Evolutionary conservation across 1,140 invertebrate genomes (phyloP), one percentile per base, ranked within the genome.

Genomic region (Rhyzopertha dominica): DNA sequence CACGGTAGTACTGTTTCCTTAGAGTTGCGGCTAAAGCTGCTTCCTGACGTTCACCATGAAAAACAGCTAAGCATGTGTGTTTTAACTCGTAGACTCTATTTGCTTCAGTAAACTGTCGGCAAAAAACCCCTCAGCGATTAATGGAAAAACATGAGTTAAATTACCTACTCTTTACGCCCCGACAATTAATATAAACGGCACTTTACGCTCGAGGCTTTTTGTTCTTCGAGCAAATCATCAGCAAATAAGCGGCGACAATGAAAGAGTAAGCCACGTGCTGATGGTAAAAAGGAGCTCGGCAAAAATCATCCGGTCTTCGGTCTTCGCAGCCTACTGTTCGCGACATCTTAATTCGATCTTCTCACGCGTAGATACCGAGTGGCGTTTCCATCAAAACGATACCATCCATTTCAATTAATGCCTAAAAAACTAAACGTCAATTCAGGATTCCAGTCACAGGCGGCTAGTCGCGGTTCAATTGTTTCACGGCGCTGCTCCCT

Each of bases 361-460:
- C 54, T 54, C 54, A 54, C 52, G 48, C 44, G 48, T 20, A 31
- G 34, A 26, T 26, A 8, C 25, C n/a, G 8, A 32, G 7, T 14
- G 24, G 38, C 45, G 51, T 55, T 55, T 61, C 51, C 56, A 61
- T 61, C 54, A 61, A 58, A 58, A 61, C 48, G 58, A 58, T 59
- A 58, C 52, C 52, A 57, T 59, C 53, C 59, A 57, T 62, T 60
- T 61, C 58, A 59, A 62, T 62, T 62, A 60, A 60, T 57, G 56
- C 58, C 60, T 60, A 61, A 62, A 63, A 63, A 61, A 58, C 51
- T 52, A 47, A 58, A 63, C 58, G 58, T 63, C 61, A 62, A 63
- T 63, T 63, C 59, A 56, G 56, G 56, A 63, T 63, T 63, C 61
- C 61, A 63, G 61, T 63, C 61, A 63, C 61, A 63, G 56, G 59